These are phyloP conservation scores for Columbina picui DNA, from an alignment of 2,113 vertebrate genomes.

Conservation along the genomic window DNA sequence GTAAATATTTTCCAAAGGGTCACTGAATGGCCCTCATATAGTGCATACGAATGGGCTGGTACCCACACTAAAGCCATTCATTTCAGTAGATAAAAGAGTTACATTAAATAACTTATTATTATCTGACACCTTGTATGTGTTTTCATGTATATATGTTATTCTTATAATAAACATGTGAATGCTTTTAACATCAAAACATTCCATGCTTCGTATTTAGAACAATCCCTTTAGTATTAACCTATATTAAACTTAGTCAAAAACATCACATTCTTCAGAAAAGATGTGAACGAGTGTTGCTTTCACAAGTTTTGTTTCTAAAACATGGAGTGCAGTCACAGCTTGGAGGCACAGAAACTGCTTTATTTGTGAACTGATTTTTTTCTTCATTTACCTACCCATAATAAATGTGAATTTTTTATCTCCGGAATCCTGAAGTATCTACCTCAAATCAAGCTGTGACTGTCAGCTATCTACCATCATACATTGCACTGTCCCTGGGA, in stretches of 20 bases:
- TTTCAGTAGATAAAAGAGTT: neutral
- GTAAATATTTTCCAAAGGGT: neutral
- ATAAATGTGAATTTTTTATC: neutral
- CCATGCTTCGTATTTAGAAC: neutral
- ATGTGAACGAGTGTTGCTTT: neutral
- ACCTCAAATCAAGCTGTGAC: neutral
- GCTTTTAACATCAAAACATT: neutral
- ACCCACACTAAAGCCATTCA: neutral
- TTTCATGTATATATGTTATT: neutral
- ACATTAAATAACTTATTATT: neutral
- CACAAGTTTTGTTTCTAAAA: neutral
- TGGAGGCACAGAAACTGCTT: neutral
- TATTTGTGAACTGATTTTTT: neutral
- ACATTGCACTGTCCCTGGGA: neutral
- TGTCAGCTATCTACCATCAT: neutral
- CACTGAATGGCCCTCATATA: neutral
- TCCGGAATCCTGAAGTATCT: neutral
- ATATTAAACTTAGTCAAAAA: neutral
- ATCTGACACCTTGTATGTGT: neutral
- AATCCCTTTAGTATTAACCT: neutral
- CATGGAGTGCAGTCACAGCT: rapidly evolving
- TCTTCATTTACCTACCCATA: neutral
- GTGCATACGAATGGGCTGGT: neutral
- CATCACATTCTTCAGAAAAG: neutral
- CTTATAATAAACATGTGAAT: neutral